Evolutionary conservation across 2,797 vertebrate species (phyloP), one percentile per base, ranked within the genome.

Genomic region (Macrochelys suwanniensis): DNA sequence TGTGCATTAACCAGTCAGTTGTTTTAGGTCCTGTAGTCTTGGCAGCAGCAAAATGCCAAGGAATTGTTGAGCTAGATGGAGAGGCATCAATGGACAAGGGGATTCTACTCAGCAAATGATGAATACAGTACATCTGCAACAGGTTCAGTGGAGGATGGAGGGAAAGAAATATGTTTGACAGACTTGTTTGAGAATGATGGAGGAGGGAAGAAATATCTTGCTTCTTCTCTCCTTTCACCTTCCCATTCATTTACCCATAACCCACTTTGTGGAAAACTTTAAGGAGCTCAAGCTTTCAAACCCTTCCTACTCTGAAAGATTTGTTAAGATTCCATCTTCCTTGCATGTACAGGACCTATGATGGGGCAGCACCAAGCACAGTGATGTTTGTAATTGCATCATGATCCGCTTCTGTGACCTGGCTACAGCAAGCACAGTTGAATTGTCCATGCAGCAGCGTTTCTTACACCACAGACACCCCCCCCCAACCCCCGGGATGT

Each of bases 371-470:
- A 28, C 74, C 26, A 28, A 49, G 45, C 16, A 28, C 26, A 47
- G 45, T 49, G 12, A 31, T 28, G 28, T 9, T 77, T 77, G 13
- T 47, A 49, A 77, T 9, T 17, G 12, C 26, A 26, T 49, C 37
- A 45, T 74, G 71, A 25, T 26, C 2, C 5, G 11, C 42, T 74
- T 17, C 21, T 76, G 42, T 76, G 25, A 76, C 25, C 71, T 76
- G 25, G 11, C 25, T 28, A 31, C 13, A 10, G 6, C 74, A 49
- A 15, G 26, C 5, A 26, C 54, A 25, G 68, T 47, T 25, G 51
- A 61, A 31, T 74, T 0, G 7, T 33, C 53, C 37, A 31, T 47
- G 33, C 0, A 0, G 12, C 33, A 10, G 21, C 33, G 82, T 19
- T 93, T 33, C 53, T 87, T 50, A 45, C 47, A 11, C 76, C 88